Evolutionary conservation across 2,888 invertebrate species (phyloP).

Genomic region (Eutolmus rufibarbis): DNA sequence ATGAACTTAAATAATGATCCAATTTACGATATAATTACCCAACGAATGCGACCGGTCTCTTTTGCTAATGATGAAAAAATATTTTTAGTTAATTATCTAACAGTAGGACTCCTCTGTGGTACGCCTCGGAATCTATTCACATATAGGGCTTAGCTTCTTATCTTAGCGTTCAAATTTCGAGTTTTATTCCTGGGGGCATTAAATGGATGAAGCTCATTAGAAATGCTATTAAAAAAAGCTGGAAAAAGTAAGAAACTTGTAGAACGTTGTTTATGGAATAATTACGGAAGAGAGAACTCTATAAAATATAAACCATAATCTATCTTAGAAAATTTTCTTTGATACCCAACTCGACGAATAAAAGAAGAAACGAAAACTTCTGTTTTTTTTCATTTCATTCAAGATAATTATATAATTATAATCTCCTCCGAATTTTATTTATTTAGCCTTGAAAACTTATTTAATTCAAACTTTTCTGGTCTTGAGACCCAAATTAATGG

Average conservation of each 20-base stretch:
- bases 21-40: constrained; percentile 31
- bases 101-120: not conserved
- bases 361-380: no score
- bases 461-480: no score
- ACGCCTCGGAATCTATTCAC: not conserved
- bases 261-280: not conserved
- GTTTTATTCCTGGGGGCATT: not conserved
- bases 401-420: no score
- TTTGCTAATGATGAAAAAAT: constrained; percentile 28
- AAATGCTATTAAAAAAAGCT: not conserved
- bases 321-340: no score
- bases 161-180: not conserved
- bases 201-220: not conserved
- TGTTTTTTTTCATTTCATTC: no score
- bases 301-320: no score
- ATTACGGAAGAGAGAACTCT: not conserved
- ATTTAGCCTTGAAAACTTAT: no score
- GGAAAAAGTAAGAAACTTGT: not conserved
- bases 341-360: no score
- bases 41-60: constrained; percentile 17
- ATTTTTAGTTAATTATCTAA: constrained; percentile 25
- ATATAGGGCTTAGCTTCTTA: not conserved
- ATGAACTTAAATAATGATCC: constrained; percentile 29
- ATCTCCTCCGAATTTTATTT: no score
- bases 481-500: no score